Evolutionary conservation across 2,797 vertebrate species (phyloP), one percentile per base, ranked within the genome.

Genomic region (Momotus momota): DNA sequence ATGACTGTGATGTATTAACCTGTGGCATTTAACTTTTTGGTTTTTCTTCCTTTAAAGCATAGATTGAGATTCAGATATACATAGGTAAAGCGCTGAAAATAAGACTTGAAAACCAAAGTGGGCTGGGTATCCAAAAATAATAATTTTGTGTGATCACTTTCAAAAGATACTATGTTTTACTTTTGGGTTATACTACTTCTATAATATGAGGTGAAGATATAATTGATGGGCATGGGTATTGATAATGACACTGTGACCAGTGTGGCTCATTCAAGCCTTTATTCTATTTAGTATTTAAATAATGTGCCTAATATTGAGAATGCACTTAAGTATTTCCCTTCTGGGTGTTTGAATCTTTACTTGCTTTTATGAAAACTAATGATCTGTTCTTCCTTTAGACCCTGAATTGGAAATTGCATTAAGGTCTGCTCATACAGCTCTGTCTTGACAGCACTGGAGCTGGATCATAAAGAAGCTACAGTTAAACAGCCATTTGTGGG

Each of bases 301-400:
- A 54, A 48, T 33, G 27, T 60, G 6, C 13, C 35, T 70, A 40
- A 86, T 51, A 70, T 20, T 88, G 55, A 73, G 85, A 87, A 73
- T 51, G 35, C 10, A 31, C 45, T 77, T 88, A 27, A 70, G 25
- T 48, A 70, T 80, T 94, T 83, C 41, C 40, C 80, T 94, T 74
- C 48, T 88, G 90, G 48, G 27, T 82, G 23, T 80, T 70, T 85
- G 52, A 92, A 31, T 74, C 52, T 90, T 88, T 67, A 51, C 61
- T 94, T 88, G 45, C 35, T 74, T 82, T 90, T 58, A 78, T 6
- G 6, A 88, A 94, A 95, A 83, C 57, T 88, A 81, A 86, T 67
- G n/a, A 62, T 71, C 80, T 83, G 27, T 71, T 78, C 75, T 67
- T 21, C 61, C 74, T 91, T 85, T 87, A 65, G 38, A 77, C 27